Conservation (phyloP, 1,140 invertebrate genomes). For the Pristionchus pacificus region DNA sequence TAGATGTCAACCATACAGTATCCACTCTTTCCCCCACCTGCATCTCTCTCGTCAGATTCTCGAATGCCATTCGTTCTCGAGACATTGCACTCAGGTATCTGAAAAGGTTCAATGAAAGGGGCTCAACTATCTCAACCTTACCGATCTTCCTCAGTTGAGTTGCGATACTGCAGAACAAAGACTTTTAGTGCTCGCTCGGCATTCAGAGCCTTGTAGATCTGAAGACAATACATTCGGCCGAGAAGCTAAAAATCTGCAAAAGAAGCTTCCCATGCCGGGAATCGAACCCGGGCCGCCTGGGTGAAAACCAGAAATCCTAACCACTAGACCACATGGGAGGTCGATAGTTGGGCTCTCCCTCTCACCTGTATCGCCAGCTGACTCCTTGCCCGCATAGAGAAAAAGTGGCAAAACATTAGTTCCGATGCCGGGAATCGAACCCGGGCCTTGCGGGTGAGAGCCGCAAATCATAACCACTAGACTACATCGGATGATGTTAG, state of each 20-base stretch:
- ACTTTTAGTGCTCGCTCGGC: background rate
- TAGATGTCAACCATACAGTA: too few species aligned
- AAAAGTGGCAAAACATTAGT: conserved; percentile 40
- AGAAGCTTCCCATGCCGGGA: conserved; percentile 76
- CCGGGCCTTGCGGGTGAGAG: conserved; percentile 77
- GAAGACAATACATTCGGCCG: too few species aligned
- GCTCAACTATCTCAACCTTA: background rate
- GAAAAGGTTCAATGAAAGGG: background rate
- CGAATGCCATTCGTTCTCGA: background rate
- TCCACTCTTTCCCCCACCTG: background rate
- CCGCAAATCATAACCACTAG: conserved; percentile 81
- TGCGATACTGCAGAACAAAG: background rate
- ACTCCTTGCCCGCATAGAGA: too few species aligned
- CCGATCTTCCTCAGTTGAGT: background rate
- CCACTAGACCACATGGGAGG: conserved; percentile 56
- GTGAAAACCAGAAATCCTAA: conserved; percentile 79
- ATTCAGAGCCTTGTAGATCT: background rate
- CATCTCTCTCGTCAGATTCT: background rate
- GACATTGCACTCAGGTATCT: background rate
- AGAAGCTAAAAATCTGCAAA: too few species aligned
- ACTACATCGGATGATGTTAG: conserved; percentile 57
- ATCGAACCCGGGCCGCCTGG: conserved; percentile 77
- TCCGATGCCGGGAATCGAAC: conserved; percentile 80
- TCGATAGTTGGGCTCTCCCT: too few species aligned
- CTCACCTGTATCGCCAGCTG: background rate